phyloP scores from a whole-genome alignment of 2,888 invertebrate genomes.

The Lithosia quadra region DNA sequence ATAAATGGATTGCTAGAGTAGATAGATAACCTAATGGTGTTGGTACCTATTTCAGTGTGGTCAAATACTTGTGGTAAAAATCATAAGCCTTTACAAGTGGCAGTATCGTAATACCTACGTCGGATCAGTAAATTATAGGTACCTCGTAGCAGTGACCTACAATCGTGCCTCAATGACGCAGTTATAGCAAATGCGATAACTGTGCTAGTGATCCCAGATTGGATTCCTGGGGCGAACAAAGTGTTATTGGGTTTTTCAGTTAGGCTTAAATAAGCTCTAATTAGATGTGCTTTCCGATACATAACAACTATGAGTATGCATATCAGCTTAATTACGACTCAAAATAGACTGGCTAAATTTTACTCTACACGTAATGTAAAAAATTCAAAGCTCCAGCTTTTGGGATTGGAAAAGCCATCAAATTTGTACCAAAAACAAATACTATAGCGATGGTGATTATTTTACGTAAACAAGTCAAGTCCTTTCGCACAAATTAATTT shows the following conservation, averaged over 20 bases:
- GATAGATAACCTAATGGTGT: background rate
- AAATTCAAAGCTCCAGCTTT: background rate
- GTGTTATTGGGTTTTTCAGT: no score
- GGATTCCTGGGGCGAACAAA: no score
- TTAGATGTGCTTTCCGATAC: background rate
- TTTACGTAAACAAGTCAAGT: slow-evolving; percentile 10
- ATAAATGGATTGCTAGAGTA: background rate
- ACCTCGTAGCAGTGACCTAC: no score
- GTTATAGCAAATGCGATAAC: no score
- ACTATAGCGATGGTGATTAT: background rate
- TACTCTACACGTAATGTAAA: background rate
- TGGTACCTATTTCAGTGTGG: background rate
- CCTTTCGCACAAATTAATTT: slow-evolving; percentile 27
- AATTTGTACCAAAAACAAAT: background rate
- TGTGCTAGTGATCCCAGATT: no score
- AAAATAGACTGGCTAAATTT: background rate
- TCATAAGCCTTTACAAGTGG: background rate
- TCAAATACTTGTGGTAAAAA: background rate
- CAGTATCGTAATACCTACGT: no score
- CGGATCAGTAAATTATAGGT: no score
- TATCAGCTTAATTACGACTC: background rate
- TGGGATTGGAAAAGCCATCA: background rate
- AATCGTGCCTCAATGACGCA: no score
- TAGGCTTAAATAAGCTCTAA: background rate
- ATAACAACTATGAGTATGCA: background rate